phyloP scores from a whole-genome alignment of 2,888 invertebrate species.

The Colostygia pectinataria region DNA sequence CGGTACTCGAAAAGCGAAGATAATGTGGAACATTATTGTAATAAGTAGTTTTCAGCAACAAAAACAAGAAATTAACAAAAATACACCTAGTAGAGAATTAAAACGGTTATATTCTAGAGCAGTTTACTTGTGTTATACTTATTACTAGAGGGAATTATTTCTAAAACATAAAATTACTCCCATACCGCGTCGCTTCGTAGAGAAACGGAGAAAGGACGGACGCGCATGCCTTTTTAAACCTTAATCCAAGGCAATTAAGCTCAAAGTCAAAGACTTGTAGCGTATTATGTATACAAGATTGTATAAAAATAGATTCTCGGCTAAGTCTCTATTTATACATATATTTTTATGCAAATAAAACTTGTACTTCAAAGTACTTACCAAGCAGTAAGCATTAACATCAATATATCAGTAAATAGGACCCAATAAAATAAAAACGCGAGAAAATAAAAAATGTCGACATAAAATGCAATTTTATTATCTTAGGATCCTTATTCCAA shows the following conservation, averaged over 20 bases:
- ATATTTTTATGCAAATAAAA: conserved; percentile 8
- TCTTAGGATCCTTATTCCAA: too few species aligned
- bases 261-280: conserved; percentile 15
- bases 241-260: conserved; percentile 18
- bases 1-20: conserved; percentile 11
- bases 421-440: not conserved
- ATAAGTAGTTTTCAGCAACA: conserved; percentile 10
- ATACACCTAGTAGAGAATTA: conserved; percentile 47
- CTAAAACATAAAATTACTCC: conserved; percentile 71
- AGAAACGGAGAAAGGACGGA: conserved; percentile 28
- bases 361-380: conserved; percentile 15
- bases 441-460: conserved; percentile 13
- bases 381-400: not conserved
- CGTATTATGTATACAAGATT: conserved; percentile 24
- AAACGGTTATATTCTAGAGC: conserved; percentile 56
- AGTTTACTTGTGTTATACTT: conserved; percentile 69
- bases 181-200: conserved; percentile 43
- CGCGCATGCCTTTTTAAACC: conserved; percentile 8
- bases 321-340: too few species aligned
- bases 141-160: conserved; percentile 70
- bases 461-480: not conserved
- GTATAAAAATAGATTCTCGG: conserved; percentile 26
- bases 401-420: not conserved
- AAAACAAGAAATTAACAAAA: conserved; percentile 33
- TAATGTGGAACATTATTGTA: not conserved